These are phyloP conservation scores for Carettochelys insculpta DNA, from an alignment of 2,113 vertebrate species.

Conservation along the genomic window DNA sequence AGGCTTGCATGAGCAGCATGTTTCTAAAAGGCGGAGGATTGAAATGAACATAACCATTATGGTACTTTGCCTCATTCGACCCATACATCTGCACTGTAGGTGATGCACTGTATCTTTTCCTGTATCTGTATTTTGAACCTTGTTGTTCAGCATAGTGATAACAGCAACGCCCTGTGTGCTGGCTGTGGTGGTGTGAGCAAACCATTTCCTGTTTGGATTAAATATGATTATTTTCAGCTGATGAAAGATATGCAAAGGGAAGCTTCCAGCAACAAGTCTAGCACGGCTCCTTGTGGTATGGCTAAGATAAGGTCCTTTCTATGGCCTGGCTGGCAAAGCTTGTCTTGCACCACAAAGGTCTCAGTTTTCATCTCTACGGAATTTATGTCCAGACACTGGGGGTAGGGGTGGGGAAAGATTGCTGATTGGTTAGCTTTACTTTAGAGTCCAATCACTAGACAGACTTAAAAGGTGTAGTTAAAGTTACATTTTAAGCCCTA, in stretches of 20 bases:
- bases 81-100: conserved; percentile 19
- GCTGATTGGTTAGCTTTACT: background rate
- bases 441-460: background rate
- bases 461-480: background rate
- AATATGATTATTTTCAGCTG: conserved; percentile 61
- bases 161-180: conserved; percentile 25
- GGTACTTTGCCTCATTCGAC: background rate
- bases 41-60: background rate
- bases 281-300: conserved; percentile 42
- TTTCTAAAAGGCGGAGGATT: background rate
- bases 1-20: background rate
- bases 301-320: background rate
- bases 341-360: conserved; percentile 5
- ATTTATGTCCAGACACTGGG: background rate
- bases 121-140: conserved; percentile 48
- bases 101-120: background rate
- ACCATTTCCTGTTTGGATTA: conserved; percentile 57
- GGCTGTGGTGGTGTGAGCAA: conserved; percentile 40
- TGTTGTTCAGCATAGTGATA: conserved; percentile 6
- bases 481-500: background rate
- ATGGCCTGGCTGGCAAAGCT: rapidly evolving
- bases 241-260: conserved; percentile 9
- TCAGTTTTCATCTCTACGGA: background rate
- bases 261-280: conserved; percentile 65
- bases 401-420: background rate